Evolutionary conservation across 2,113 vertebrate species (phyloP), one percentile per base, ranked within the genome.

Genomic region (Rhea americana): DNA sequence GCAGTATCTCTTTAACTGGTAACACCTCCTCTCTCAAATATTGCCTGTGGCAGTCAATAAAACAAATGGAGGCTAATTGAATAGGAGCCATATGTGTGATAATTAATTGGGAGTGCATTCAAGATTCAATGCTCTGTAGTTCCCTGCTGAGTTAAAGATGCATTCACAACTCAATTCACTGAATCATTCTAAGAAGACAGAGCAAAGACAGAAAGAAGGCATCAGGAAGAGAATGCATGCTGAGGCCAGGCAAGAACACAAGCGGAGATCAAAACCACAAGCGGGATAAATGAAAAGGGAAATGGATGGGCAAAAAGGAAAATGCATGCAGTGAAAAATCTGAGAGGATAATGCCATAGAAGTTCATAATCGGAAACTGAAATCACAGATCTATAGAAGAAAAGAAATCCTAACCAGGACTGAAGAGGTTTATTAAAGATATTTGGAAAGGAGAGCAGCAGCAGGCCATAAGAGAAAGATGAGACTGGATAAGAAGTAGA

Each of bases 51-150:
- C 91, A 90, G 81, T 86, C 81, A 94, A 83, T 93, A 96, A 94
- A 91, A 89, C 90, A 93, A 95, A 93, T 91, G 93, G 87, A 94
- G 83, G 77, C 91, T 96, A 97, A 95, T 89, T 95, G 92, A 94
- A 92, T 91, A 94, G 90, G 68, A 95, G 76, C 93, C 92, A 86
- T 93, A 96, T 92, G 93, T 88, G 72, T 96, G 91, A 91, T 95
- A 96, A 94, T 95, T 94, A 95, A 96, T 90, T 95, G 94, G 89
- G 80, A 94, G 88, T 74, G 89, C 56, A 71, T 89, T 94, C 90
- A 89, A 87, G 84, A 93, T 91, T 90, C 66, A 83, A 78, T 94
- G 48, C 71, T 94, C 50, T 91, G 39, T 87, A 87, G 77, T 90
- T 95, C 83, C 92, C 92, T 91, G 90, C 88, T 1, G 68, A 86